Base-by-base conservation (phyloP, 2,113 vertebrate species). In the Neolamprologus sp. region DNA sequence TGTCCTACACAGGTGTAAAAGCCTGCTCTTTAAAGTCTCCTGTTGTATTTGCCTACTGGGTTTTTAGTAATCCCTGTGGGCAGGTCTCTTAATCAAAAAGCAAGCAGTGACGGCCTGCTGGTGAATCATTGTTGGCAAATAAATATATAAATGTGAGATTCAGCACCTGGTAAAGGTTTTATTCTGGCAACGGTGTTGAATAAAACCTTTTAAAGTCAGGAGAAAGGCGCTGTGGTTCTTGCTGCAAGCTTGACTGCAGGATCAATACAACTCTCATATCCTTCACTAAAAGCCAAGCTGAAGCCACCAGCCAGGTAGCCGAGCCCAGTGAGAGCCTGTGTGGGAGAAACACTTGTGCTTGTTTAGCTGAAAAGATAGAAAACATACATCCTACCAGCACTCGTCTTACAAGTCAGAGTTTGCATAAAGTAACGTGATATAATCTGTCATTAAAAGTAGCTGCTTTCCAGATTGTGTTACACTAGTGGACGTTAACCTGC, bases 1-100 rank as follows among this genome's bases (percentile, higher is more conserved):
- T 85, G 86, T 91, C 80, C 42, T 55, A 47, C 79, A 90, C 89
- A 86, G 84, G 88, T 81, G 91, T 87, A 86, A 90, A 84, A 78
- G 54, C 86, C 55, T 54, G 81, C 79, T 88, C 58, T 92, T 86
- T 82, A 86, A 84, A 83, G 80, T 63, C 63, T 79, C 13, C 9
- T 8, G 60, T 63, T 19, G 55, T 55, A 80, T 87, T 89, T 86
- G 51, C 68, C 85, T 75, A 79, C 54, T 85, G 80, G 28, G 33
- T 85, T 21, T 83, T 35, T 80, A 89, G 75, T 89, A 87, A 91
- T 85, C 90, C 84, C 53, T n/a, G 14, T 60, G 45, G 35, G 55
- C 42, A 49, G 37, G 1, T 85, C 37, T 81, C 19, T 79, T 89
- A 57, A 51, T 85, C 45, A 53, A 73, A 63, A 37, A 53, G 54